Evolutionary conservation across 2,797 vertebrate genomes (phyloP), one percentile per base, ranked within the genome.

Genomic region (Melanogrammus aeglefinus): DNA sequence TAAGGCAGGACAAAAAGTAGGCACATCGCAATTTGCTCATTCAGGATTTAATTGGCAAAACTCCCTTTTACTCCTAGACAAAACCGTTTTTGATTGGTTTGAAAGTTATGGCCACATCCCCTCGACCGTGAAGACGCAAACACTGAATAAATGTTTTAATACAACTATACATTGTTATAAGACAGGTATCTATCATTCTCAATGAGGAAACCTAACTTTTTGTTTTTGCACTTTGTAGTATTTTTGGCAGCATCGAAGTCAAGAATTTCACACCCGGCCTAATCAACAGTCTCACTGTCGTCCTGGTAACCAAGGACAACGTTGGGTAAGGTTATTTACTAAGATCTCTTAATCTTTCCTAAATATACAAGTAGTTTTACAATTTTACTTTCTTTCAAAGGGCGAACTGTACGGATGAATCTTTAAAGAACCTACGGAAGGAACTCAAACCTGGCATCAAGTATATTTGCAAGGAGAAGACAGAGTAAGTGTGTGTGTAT

Each of bases 381-480:
- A 47, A 39, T 47, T 47, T n/a, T 47, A 47, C 12, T 75, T 35
- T 70, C 5, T 31, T 76, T 29, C 76, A 66, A 47, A 94, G 93
- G 73, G n/a, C 88, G 75, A 90, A 87, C 76, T 94, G 94, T 73
- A 35, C 72, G 1, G 79, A 88, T 77, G 5, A 31, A n/a, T 94
- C 93, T 35, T 82, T 94, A 6, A 75, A 87, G 14, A 6, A 79
- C 8, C 75, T 94, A 71, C 79, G 82, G 73, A 80, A 21, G 0
- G 35, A 9, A 3, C 81, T 94, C 73, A 44, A 76, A 27, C 0
- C 1, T 24, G 82, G 85, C n/a, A 90, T 94, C 63, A 27, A 3
- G 6, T 94, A 91, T 21, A 38, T 6, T 6, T 94, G 94, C 84
- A 85, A 73, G 27, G 83, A 88, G 12, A 90, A 94, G 33, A 0